phyloP scores from a whole-genome alignment of 2,888 invertebrate species.

The Tortricodes alternella region DNA sequence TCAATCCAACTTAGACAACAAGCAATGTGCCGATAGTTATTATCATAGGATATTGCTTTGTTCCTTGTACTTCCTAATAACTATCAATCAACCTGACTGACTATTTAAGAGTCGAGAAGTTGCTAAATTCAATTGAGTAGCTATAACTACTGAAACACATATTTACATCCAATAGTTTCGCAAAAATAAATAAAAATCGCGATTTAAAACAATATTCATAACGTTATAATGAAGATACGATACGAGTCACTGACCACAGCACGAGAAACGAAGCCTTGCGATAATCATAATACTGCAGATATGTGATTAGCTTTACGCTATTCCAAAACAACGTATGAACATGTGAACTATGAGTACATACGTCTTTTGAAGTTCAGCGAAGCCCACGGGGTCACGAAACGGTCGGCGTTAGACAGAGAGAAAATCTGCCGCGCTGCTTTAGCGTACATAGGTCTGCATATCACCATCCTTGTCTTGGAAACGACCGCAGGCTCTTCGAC shows the following conservation, averaged over 20 bases:
- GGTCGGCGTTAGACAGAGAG: constrained; percentile 77
- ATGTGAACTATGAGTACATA: background rate
- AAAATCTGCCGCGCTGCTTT: constrained; percentile 50
- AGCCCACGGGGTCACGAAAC: constrained; percentile 73
- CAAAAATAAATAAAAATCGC: constrained; percentile 45
- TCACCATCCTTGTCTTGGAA: constrained; percentile 54
- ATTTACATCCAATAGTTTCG: too few species aligned
- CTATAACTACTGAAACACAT: too few species aligned
- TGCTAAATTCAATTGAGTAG: too few species aligned
- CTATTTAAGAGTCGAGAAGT: too few species aligned
- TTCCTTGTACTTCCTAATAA: too few species aligned
- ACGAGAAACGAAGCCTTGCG: constrained; percentile 73
- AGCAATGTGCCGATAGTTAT: too few species aligned
- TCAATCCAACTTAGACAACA: too few species aligned
- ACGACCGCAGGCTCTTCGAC: constrained; percentile 79
- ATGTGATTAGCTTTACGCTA: constrained; percentile 69
- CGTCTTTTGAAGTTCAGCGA: constrained; percentile 4
- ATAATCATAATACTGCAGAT: constrained; percentile 82
- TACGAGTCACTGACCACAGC: constrained; percentile 76
- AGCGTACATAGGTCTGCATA: constrained; percentile 45
- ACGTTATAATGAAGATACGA: constrained; percentile 50
- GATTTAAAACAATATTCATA: constrained; percentile 49
- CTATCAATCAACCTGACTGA: too few species aligned
- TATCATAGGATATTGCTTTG: too few species aligned
- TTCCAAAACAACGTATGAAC: constrained; percentile 6